phyloP scores from a whole-genome alignment of 2,797 vertebrate genomes.

The Sebastes kiyomatsui region DNA sequence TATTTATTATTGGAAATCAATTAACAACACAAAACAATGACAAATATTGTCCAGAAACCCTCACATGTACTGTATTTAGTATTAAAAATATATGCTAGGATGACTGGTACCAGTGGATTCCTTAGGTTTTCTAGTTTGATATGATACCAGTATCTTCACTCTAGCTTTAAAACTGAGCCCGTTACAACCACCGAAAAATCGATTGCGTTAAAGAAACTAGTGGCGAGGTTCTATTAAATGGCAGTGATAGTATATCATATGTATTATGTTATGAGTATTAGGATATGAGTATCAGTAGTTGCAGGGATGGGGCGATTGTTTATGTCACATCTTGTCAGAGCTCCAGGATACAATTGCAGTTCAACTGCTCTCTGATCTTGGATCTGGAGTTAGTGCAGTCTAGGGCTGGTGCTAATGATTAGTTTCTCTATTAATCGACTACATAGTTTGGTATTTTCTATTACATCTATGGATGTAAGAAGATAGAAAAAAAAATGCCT shows the following conservation, averaged over 20 bases:
- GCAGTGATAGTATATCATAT: not conserved
- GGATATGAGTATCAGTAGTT: not conserved
- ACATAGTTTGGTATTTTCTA: not conserved
- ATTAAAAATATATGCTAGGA: too few species aligned
- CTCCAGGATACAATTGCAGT: too few species aligned
- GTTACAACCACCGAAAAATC: too few species aligned
- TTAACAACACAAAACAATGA: too few species aligned
- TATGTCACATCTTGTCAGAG: not conserved
- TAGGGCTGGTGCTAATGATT: not conserved
- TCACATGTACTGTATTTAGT: too few species aligned
- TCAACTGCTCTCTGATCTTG: not conserved
- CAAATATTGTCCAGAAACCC: too few species aligned
- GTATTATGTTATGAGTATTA: not conserved
- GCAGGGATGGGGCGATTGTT: not conserved
- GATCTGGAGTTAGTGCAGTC: not conserved
- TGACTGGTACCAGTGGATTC: too few species aligned
- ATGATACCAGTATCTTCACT: too few species aligned
- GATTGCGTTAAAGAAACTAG: too few species aligned
- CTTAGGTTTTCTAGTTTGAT: too few species aligned
- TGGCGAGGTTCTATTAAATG: not conserved
- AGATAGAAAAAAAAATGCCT: not conserved
- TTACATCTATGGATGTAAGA: not conserved
- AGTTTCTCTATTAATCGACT: not conserved
- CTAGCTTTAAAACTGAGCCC: too few species aligned
- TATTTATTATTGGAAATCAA: too few species aligned